Conservation (phyloP, 2,113 vertebrate species). For the Ameiurus melas region DNA sequence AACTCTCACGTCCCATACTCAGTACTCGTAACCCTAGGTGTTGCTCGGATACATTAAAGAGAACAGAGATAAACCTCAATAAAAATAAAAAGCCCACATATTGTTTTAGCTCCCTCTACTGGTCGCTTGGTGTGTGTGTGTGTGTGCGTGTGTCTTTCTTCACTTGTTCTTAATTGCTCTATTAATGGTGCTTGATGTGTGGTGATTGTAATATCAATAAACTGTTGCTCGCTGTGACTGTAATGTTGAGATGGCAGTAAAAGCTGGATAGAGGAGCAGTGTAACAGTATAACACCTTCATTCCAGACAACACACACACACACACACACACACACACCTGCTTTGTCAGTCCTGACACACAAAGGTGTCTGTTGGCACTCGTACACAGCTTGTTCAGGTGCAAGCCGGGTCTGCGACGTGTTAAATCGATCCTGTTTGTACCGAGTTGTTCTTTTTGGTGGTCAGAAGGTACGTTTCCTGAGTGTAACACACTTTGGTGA, state of each 20-base stretch:
- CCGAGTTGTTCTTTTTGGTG: not conserved
- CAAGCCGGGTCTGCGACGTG: too few species aligned
- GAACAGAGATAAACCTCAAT: not conserved
- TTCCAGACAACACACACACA: not conserved
- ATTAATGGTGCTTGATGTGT: not conserved
- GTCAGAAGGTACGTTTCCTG: not conserved
- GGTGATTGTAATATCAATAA: not conserved
- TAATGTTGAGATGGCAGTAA: not conserved
- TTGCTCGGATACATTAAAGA: too few species aligned
- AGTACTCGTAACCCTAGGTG: too few species aligned
- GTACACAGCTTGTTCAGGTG: not conserved
- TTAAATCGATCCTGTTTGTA: not conserved
- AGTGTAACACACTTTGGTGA: not conserved
- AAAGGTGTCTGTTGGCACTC: not conserved
- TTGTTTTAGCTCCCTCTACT: not conserved
- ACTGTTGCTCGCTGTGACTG: not conserved
- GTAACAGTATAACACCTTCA: not conserved
- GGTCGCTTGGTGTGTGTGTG: not conserved
- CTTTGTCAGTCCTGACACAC: not conserved
- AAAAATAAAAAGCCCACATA: not conserved
- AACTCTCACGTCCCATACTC: too few species aligned
- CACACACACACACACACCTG: conserved; percentile 1
- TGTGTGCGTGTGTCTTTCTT: not conserved
- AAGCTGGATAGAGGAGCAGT: not conserved
- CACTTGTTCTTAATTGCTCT: not conserved